phyloP scores from a whole-genome alignment of 2,888 invertebrate genomes.

The Eledone cirrhosa region DNA sequence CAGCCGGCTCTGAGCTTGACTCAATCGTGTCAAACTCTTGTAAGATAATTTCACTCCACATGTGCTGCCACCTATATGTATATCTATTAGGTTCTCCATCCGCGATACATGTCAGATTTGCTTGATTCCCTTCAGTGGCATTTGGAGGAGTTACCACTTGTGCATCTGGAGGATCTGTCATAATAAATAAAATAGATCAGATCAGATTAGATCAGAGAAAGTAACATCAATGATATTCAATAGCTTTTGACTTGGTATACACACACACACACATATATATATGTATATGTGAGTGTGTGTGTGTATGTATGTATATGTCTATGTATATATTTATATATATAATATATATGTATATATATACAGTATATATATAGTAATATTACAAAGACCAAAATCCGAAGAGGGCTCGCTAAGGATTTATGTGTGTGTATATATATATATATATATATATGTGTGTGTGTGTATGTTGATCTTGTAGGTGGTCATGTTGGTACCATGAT shows the following conservation, averaged over 20 bases:
- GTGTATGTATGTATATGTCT: no score
- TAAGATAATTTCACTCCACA: conserved; percentile 22
- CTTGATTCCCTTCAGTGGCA: conserved; percentile 3
- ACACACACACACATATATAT: no score
- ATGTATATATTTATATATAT: no score
- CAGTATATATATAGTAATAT: no score
- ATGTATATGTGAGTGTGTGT: no score
- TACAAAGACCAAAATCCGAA: no score
- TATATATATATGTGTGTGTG: no score
- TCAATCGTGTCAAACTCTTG: conserved; percentile 10
- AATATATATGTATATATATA: no score
- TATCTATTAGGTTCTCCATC: conserved; percentile 16
- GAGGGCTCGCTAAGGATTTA: no score
- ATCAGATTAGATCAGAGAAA: neutral
- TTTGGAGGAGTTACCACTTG: conserved; percentile 2
- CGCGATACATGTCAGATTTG: conserved; percentile 5
- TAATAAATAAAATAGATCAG: neutral
- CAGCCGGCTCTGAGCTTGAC: neutral
- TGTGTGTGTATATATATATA: no score
- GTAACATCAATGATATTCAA: neutral
- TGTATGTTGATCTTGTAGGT: no score
- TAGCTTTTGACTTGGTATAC: neutral
- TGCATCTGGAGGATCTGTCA: conserved; percentile 5
- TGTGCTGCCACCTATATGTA: conserved; percentile 23
- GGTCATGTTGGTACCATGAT: no score